Conservation (phyloP, 2,888 invertebrate species). For the Hyles lineata region DNA sequence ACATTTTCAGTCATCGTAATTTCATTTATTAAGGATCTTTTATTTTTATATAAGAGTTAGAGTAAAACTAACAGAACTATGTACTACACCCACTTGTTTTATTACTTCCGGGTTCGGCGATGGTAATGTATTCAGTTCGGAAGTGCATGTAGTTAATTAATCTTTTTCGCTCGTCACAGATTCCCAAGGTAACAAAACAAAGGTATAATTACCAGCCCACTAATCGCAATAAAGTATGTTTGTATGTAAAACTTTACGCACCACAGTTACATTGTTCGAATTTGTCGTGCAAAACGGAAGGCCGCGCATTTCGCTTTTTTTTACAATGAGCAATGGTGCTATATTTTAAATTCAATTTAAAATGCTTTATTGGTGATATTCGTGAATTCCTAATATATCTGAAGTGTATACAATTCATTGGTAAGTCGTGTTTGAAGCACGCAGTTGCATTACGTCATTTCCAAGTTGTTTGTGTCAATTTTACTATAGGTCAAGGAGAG, state of each 20-base stretch:
- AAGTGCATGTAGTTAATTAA: neutral
- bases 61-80: too few relatives aligned
- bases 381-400: neutral
- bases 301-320: constrained; percentile 27
- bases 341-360: constrained; percentile 30
- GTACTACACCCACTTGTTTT: too few relatives aligned
- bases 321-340: constrained; percentile 32
- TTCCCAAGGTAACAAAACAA: neutral
- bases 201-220: constrained; percentile 16
- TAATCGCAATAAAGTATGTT: constrained; percentile 31
- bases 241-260: constrained; percentile 29
- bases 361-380: constrained; percentile 26
- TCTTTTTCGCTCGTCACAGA: neutral
- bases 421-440: constrained; percentile 4
- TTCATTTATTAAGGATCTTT: too few relatives aligned
- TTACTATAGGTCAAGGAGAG: constrained; percentile 21
- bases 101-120: too few relatives aligned
- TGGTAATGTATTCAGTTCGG: neutral
- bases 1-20: too few relatives aligned
- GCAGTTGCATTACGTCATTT: constrained; percentile 1
- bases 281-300: constrained; percentile 32
- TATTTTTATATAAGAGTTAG: too few relatives aligned
- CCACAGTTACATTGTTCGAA: constrained; percentile 31
- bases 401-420: neutral
- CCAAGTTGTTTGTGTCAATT: constrained; percentile 1